Base-by-base conservation (phyloP, 2,888 invertebrate genomes). In the Stegana nigrithorax region DNA sequence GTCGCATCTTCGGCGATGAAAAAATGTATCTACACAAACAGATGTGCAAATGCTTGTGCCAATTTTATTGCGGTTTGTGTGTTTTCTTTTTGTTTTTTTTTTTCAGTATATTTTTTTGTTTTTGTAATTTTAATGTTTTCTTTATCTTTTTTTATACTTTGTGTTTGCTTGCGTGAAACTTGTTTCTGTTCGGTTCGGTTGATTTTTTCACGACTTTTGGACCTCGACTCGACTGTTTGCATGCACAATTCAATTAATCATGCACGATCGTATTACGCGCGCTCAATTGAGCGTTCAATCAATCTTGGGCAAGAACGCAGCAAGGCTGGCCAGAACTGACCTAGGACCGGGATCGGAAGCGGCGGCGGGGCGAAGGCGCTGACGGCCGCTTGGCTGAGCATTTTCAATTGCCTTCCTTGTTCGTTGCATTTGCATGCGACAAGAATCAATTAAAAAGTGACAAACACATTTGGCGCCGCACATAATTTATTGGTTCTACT, bases 391-490 rank as follows among this genome's bases (percentile, higher is more conserved):
- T 36, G 36, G n/a, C n/a, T n/a, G n/a, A n/a, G n/a, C n/a, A n/a
- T n/a, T 65, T 56, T 65, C 65, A 64, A 65, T 65, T 65, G 62
- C 62, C 47, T 67, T 36, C 44, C 6, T 36, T 55, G 12, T 32
- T 4, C n/a, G 14, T 58, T 25, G 23, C 10, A 36, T 55, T 57
- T 32, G 58, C 55, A 51, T 51, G 50, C 26, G 29, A 44, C 26
- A 26, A 53, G 62, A 68, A 67, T 69, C 68, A 71, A 70, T 71
- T 71, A 62, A 65, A 55, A 29, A 63, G 57, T 59, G 63, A 62
- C 64, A 66, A 69, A 67, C 67, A 45, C 60, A 59, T 58, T 60
- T 67, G 70, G 70, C 70, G 70, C 68, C 70, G 66, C 62, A 51
- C 60, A 60, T 63, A 62, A 66, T 70, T 70, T 65, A 62, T 64